A percentile compares a stretch with the other conserved stretches of the same genome.
These are phyloP conservation scores for Hypomesus transpacificus DNA, from an alignment of 2,113 vertebrate species.

Conservation along the genomic window DNA sequence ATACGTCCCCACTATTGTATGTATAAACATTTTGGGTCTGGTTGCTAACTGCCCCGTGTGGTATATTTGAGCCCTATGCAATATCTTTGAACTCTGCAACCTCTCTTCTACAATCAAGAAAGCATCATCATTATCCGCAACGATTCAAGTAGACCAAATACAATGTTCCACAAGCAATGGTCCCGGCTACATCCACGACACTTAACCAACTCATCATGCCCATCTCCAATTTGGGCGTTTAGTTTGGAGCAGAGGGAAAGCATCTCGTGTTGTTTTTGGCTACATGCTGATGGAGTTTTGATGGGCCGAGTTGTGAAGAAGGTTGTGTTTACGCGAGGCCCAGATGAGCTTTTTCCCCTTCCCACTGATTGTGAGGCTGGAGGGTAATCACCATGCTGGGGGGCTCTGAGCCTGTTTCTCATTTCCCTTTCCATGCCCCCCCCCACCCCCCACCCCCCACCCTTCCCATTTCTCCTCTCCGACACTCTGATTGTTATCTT, in stretches of 20 bases:
- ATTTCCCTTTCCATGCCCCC: constrained; percentile 1
- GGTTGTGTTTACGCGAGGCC: constrained; percentile 3
- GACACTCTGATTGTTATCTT: constrained; percentile 6
- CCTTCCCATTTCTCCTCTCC: neutral
- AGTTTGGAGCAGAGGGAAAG: neutral
- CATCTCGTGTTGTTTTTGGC: neutral
- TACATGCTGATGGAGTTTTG: neutral
- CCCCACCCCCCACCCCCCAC: neutral
- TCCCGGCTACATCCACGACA: too few species aligned
- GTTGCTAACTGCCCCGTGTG: too few species aligned
- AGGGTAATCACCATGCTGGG: neutral
- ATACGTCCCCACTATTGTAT: too few species aligned
- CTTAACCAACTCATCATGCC: too few species aligned
- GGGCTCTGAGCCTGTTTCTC: neutral
- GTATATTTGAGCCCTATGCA: too few species aligned
- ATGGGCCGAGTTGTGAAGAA: neutral
- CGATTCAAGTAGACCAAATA: neutral
- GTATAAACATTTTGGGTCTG: too few species aligned
- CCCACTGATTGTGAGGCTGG: neutral
- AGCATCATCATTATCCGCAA: neutral
- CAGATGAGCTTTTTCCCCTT: neutral
- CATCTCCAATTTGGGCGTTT: too few species aligned
- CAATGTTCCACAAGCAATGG: neutral
- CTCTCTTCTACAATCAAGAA: neutral
- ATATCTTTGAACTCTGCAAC: too few species aligned